A percentile compares a stretch with the other conserved stretches of the same genome.
phyloP scores from a whole-genome alignment of 1,140 invertebrate species.

The Apis cerana region DNA sequence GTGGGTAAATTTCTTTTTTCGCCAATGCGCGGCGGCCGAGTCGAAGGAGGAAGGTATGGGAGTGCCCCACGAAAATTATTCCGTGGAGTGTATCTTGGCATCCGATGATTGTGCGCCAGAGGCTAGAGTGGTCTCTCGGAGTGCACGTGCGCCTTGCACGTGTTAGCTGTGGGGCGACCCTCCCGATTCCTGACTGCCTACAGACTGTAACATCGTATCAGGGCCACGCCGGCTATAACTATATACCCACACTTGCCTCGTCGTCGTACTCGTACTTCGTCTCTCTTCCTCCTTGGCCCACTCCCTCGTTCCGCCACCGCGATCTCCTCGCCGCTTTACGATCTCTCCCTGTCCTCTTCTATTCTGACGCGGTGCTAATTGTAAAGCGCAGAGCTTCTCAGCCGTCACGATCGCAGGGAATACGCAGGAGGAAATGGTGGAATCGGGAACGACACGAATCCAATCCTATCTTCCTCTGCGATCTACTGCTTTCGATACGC shows the following conservation, averaged over 20 bases:
- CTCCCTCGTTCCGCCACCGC: neutral
- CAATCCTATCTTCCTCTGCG: constrained; percentile 9
- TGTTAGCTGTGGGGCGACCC: constrained; percentile 78
- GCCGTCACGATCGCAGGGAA: constrained; percentile 28
- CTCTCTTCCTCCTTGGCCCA: constrained; percentile 10
- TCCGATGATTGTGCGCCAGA: constrained; percentile 77
- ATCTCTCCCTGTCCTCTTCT: constrained; percentile 37
- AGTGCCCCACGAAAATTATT: constrained; percentile 75
- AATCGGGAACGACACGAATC: constrained; percentile 29
- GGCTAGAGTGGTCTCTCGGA: constrained; percentile 75
- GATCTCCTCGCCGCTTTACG: constrained; percentile 24
- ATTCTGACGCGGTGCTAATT: constrained; percentile 66
- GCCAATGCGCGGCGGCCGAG: neutral
- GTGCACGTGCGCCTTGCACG: constrained; percentile 79
- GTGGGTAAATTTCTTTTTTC: constrained; percentile 44
- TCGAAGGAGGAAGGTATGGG: constrained; percentile 55
- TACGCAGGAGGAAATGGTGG: constrained; percentile 16
- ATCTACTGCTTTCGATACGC: constrained; percentile 8
- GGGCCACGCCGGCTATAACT: constrained; percentile 65
- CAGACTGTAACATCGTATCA: constrained; percentile 77
- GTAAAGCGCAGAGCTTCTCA: constrained; percentile 59
- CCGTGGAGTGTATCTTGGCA: constrained; percentile 77
- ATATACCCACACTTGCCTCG: constrained; percentile 54
- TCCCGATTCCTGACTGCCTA: constrained; percentile 77
- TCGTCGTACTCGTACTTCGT: constrained; percentile 9